These are phyloP conservation scores for Drosophila rufa DNA, from an alignment of 1,140 invertebrate genomes.

Conservation along the genomic window DNA sequence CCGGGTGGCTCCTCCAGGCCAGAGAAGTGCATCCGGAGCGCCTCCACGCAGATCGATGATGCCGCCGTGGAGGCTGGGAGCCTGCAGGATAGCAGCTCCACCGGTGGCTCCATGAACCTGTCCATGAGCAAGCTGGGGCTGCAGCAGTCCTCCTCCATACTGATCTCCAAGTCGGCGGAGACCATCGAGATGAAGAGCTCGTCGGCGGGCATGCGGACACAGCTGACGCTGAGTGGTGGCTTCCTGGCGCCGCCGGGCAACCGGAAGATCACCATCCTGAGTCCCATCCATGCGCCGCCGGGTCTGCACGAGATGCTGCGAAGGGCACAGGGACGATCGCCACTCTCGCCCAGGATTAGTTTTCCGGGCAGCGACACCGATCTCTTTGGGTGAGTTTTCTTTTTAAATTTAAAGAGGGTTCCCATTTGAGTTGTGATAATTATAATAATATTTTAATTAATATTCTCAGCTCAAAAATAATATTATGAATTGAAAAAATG, in stretches of 20 bases:
- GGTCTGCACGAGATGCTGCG: slow-evolving; percentile 83
- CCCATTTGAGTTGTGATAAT: no score
- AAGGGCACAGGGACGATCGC: slow-evolving; percentile 69
- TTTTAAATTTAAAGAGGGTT: no score
- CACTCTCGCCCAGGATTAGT: slow-evolving; percentile 80
- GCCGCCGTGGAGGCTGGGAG: slow-evolving; percentile 25
- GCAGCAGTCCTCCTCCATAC: slow-evolving; percentile 81
- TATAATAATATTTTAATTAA: no score
- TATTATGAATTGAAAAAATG: no score
- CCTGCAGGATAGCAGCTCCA: slow-evolving; percentile 13
- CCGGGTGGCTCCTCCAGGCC: slow-evolving; percentile 46
- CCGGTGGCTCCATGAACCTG: slow-evolving; percentile 55
- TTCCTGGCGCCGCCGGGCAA: slow-evolving; percentile 79
- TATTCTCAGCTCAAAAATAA: no score
- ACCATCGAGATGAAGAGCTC: slow-evolving; percentile 83
- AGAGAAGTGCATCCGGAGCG: slow-evolving; percentile 82
- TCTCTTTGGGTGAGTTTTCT: slow-evolving; percentile 80
- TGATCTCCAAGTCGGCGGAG: slow-evolving; percentile 84
- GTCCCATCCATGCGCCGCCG: slow-evolving; percentile 81
- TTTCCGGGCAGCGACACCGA: slow-evolving; percentile 83
- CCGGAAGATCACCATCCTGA: slow-evolving; percentile 84
- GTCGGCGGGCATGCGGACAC: slow-evolving; percentile 76
- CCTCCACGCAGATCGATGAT: slow-evolving; percentile 84
- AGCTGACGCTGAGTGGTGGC: slow-evolving; percentile 81
- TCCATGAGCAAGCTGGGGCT: slow-evolving; percentile 79